Percentiles rank a stretch among this genome's conserved stretches.
Evolutionary conservation across 2,888 invertebrate species (phyloP).

Genomic region (Fragum fragum): DNA sequence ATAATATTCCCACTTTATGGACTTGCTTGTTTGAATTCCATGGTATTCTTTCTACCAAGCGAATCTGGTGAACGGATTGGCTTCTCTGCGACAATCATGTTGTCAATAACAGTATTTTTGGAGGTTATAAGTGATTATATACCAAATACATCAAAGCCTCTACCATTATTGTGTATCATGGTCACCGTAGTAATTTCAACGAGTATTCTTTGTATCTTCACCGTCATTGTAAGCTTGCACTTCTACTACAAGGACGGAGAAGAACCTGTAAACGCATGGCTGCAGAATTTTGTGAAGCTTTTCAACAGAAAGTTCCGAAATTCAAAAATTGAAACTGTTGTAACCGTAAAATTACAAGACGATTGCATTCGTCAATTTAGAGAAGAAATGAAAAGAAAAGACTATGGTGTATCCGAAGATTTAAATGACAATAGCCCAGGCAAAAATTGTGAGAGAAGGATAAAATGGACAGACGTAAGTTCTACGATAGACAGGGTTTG

Average conservation of each 20-base stretch:
- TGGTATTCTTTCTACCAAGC: slow-evolving; percentile 26
- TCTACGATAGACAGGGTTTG: neutral
- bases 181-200: neutral
- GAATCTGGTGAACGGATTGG: slow-evolving; percentile 31
- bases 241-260: neutral
- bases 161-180: slow-evolving; percentile 25
- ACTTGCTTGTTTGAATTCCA: neutral
- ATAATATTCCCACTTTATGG: slow-evolving; percentile 16
- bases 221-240: slow-evolving; percentile 21
- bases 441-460: neutral
- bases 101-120: slow-evolving; percentile 31
- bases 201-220: neutral
- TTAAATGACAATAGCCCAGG: neutral
- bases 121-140: slow-evolving; percentile 26
- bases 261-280: neutral
- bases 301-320: neutral
- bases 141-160: slow-evolving; percentile 24
- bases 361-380: neutral
- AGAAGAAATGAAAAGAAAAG: neutral
- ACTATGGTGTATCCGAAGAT: neutral
- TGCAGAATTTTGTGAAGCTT: neutral
- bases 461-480: slow-evolving; percentile 11
- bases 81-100: slow-evolving; percentile 26
- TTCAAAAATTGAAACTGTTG: neutral
- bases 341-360: neutral